phyloP scores from a whole-genome alignment of 2,888 invertebrate species.

The Acrobasis repandana region DNA sequence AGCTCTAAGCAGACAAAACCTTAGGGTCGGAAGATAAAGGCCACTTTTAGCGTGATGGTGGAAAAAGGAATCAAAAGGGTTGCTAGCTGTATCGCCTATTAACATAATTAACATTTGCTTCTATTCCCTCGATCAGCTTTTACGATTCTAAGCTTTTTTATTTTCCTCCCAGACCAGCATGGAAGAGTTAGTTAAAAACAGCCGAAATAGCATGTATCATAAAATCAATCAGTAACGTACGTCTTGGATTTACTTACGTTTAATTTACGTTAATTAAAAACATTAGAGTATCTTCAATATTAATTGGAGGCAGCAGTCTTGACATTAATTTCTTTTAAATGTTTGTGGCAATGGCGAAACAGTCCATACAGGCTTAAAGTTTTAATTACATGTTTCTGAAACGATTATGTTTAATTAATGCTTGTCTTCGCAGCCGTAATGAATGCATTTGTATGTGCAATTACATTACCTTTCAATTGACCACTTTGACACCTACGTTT shows the following conservation, averaged over 20 bases:
- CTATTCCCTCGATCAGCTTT: no score
- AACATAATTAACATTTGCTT: no score
- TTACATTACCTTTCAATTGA: slow-evolving; percentile 54
- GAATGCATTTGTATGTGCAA: slow-evolving; percentile 50
- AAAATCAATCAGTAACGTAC: background rate
- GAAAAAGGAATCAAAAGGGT: no score
- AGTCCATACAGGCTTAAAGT: background rate
- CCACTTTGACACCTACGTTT: slow-evolving; percentile 50
- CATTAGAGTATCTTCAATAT: background rate
- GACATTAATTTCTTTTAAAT: slow-evolving; percentile 8
- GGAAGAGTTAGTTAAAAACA: background rate
- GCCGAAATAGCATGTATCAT: background rate
- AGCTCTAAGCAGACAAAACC: no score
- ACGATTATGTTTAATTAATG: slow-evolving; percentile 26
- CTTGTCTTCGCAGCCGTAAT: slow-evolving; percentile 39
- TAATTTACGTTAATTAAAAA: background rate
- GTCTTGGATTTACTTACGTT: background rate
- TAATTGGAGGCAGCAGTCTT: background rate
- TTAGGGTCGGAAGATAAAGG: no score
- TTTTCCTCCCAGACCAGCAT: no score
- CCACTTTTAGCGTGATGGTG: no score
- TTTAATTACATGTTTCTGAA: slow-evolving; percentile 20
- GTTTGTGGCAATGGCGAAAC: slow-evolving; percentile 3
- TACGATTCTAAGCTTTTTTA: no score
- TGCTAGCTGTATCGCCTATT: no score